A percentile compares a stretch with the other conserved stretches of the same genome.
These are phyloP conservation scores for Ctenopoma multispine DNA, from an alignment of 2,797 vertebrate species.

Conservation along the genomic window DNA sequence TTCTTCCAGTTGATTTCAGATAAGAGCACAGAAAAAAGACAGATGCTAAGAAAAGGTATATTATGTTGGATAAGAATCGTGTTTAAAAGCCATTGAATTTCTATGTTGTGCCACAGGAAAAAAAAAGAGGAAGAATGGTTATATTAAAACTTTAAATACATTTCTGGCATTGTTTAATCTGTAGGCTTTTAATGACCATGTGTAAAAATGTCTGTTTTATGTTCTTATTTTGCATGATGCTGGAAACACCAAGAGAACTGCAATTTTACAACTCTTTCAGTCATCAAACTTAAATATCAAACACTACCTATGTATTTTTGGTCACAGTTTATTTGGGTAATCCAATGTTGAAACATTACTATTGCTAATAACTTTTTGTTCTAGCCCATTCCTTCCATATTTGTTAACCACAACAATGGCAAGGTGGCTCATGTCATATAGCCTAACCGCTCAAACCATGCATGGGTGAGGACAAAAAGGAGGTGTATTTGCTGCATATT, in stretches of 20 bases:
- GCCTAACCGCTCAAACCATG: slow-evolving; percentile 13
- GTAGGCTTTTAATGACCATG: slow-evolving; percentile 65
- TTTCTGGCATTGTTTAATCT: slow-evolving; percentile 76
- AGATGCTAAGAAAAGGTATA: slow-evolving; percentile 46
- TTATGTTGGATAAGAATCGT: slow-evolving; percentile 67
- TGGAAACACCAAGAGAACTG: slow-evolving; percentile 57
- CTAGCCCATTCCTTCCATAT: slow-evolving; percentile 27
- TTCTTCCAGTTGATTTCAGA: slow-evolving; percentile 67
- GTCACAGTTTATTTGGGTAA: slow-evolving; percentile 64
- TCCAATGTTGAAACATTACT: slow-evolving; percentile 47
- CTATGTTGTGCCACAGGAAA: slow-evolving; percentile 69
- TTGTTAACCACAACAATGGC: slow-evolving; percentile 28
- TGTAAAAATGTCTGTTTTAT: slow-evolving; percentile 58
- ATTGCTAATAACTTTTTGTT: slow-evolving; percentile 31
- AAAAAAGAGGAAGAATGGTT: slow-evolving; percentile 55
- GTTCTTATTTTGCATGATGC: slow-evolving; percentile 70
- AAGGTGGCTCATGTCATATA: slow-evolving; percentile 30
- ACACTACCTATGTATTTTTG: slow-evolving; percentile 70
- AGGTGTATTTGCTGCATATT: background rate
- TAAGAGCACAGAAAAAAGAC: slow-evolving; percentile 77
- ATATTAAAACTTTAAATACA: slow-evolving; percentile 78
- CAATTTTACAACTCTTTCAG: slow-evolving; percentile 37
- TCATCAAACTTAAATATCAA: slow-evolving; percentile 57
- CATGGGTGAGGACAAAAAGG: background rate
- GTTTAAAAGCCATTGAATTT: slow-evolving; percentile 78